phyloP scores from a whole-genome alignment of 2,888 invertebrate species.

The Gryllus longicercus region DNA sequence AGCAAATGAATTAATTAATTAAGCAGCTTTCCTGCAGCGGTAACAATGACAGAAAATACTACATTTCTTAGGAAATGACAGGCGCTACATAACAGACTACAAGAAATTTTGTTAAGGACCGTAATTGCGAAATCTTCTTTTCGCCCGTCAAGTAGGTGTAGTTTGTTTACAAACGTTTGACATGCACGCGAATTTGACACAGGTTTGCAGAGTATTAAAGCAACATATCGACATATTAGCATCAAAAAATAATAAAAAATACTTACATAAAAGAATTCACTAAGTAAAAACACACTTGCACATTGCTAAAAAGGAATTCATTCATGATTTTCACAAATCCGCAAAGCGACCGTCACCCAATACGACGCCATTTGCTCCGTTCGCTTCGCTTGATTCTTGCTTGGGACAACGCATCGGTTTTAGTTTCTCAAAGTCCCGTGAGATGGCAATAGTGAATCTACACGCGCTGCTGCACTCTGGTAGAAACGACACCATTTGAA shows the following conservation, averaged over 20 bases:
- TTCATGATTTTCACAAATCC: slow-evolving; percentile 49
- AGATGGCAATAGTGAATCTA: background rate
- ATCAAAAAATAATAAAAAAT: background rate
- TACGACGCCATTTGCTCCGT: slow-evolving; percentile 51
- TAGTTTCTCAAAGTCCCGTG: background rate
- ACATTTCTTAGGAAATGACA: no score
- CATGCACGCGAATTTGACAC: slow-evolving; percentile 32
- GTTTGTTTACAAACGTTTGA: slow-evolving; percentile 46
- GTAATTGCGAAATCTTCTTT: background rate
- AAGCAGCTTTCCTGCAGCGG: background rate
- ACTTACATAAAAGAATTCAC: slow-evolving; percentile 32
- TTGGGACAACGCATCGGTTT: background rate
- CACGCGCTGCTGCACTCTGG: background rate
- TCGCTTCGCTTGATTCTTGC: slow-evolving; percentile 9
- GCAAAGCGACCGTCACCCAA: slow-evolving; percentile 49
- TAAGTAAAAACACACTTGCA: slow-evolving; percentile 28
- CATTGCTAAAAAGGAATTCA: slow-evolving; percentile 43
- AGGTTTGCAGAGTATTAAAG: slow-evolving; percentile 17
- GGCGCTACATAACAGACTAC: background rate
- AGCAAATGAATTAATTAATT: slow-evolving; percentile 17
- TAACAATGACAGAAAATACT: no score
- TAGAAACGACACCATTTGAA: background rate
- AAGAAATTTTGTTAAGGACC: no score
- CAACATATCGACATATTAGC: slow-evolving; percentile 29
- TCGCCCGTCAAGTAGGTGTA: slow-evolving; percentile 39